Conservation (phyloP, 1,140 invertebrate species). For the Copidosoma floridanum region DNA sequence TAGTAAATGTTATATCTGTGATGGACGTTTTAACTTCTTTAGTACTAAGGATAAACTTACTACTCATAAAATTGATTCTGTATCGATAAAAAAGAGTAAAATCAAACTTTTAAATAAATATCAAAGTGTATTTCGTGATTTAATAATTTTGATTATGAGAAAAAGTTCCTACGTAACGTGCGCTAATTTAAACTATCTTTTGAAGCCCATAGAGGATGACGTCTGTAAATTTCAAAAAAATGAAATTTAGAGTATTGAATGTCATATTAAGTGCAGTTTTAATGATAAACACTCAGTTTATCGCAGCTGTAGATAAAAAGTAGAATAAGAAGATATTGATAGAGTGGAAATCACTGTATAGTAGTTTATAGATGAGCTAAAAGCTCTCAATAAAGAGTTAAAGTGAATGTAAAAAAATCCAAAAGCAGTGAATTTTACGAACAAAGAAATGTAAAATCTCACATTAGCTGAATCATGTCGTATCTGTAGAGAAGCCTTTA, state of each 20-base stretch:
- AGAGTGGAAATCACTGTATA: not conserved
- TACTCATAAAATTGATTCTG: conserved; percentile 28
- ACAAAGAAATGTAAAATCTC: not conserved
- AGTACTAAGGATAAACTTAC: not conserved
- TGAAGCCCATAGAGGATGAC: not conserved
- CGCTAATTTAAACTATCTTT: not conserved
- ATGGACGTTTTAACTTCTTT: conserved; percentile 12
- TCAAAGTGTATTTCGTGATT: conserved; percentile 21
- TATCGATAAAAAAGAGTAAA: conserved; percentile 27
- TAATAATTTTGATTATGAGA: conserved; percentile 25
- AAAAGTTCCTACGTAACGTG: conserved; percentile 11
- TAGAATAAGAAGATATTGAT: not conserved
- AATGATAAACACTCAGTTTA: conserved; percentile 8
- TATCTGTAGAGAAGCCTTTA: not conserved
- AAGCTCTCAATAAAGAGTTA: not conserved
- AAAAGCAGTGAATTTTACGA: not conserved
- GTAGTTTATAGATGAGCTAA: not conserved
- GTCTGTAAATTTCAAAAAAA: not conserved
- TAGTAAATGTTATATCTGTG: not conserved
- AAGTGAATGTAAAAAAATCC: not conserved
- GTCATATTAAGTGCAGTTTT: conserved; percentile 1
- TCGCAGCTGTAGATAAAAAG: not conserved
- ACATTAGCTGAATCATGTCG: not conserved
- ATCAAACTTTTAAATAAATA: conserved; percentile 22
- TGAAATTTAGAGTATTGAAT: not conserved